Evolutionary conservation across 2,888 invertebrate genomes (phyloP).

Genomic region (Allophyes oxyacanthae): DNA sequence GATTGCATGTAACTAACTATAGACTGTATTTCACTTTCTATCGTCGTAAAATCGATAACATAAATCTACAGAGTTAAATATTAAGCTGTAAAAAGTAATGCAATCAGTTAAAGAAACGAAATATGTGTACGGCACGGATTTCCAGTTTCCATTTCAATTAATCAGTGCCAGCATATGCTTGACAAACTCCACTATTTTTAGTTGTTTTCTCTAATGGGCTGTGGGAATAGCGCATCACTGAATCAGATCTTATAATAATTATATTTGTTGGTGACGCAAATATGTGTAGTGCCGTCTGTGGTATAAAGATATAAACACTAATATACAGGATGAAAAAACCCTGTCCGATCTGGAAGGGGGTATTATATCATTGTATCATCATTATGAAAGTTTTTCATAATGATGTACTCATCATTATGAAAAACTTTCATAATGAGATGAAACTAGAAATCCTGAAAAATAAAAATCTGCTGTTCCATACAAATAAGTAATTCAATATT

Average conservation of each 20-base stretch:
- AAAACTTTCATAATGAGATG: too few species aligned
- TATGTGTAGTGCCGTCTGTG: constrained; percentile 48
- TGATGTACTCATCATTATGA: too few species aligned
- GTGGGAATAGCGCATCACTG: constrained; percentile 51
- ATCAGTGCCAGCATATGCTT: constrained; percentile 60
- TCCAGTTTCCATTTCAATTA: constrained; percentile 66
- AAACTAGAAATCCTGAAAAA: too few species aligned
- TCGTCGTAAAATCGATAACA: not conserved
- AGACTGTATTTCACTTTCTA: too few species aligned
- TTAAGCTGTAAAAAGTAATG: constrained; percentile 17
- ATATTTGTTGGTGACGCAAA: constrained; percentile 55
- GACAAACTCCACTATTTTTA: constrained; percentile 59
- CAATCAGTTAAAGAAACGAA: constrained; percentile 38
- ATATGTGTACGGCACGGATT: constrained; percentile 50
- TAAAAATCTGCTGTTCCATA: too few species aligned
- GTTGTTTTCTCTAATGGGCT: constrained; percentile 57
- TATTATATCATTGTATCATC: too few species aligned
- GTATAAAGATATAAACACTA: constrained; percentile 8
- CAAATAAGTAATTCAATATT: too few species aligned
- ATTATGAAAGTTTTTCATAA: too few species aligned
- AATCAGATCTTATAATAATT: constrained; percentile 50
- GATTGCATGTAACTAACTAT: too few species aligned
- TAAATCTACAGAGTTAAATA: constrained; percentile 7
- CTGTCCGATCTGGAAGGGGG: too few species aligned
- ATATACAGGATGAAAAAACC: too few species aligned